Evolutionary conservation across 1,140 invertebrate species (phyloP).

Genomic region (Manduca sexta): DNA sequence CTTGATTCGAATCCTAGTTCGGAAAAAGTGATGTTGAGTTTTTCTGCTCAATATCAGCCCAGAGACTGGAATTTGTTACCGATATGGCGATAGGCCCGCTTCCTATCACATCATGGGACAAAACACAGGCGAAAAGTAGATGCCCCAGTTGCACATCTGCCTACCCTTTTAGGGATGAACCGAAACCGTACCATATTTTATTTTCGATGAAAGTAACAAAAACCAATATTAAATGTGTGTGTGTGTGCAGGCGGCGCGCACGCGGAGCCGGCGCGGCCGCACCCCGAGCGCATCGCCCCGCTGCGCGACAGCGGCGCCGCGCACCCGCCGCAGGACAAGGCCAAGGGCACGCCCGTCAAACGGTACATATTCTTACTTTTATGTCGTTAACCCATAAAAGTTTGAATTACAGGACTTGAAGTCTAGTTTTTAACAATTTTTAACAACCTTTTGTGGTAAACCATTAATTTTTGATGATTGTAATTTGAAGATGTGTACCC

Average conservation of each 20-base stretch:
- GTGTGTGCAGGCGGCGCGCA: constrained; percentile 66
- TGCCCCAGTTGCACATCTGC: too few relatives aligned
- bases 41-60: too few relatives aligned
- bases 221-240: too few relatives aligned
- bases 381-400: neutral
- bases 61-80: too few relatives aligned
- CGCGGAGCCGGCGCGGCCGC: constrained; percentile 77
- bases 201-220: too few relatives aligned
- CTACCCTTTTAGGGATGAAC: too few relatives aligned
- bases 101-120: too few relatives aligned
- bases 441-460: neutral
- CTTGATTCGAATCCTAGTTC: too few relatives aligned
- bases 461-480: neutral
- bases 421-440: neutral
- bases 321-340: constrained; percentile 54
- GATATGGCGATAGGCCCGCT: too few relatives aligned
- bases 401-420: neutral
- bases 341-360: constrained; percentile 64
- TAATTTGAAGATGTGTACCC: neutral
- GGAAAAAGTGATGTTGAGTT: too few relatives aligned
- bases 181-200: too few relatives aligned
- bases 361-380: constrained; percentile 32
- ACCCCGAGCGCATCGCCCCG: constrained; percentile 96
- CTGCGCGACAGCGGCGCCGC: constrained; percentile 75
- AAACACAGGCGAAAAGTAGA: too few relatives aligned